A percentile compares a stretch with the other conserved stretches of the same genome.
These are phyloP conservation scores for Enteromius anoplus DNA, from an alignment of 2,797 vertebrate genomes.

Conservation along the genomic window DNA sequence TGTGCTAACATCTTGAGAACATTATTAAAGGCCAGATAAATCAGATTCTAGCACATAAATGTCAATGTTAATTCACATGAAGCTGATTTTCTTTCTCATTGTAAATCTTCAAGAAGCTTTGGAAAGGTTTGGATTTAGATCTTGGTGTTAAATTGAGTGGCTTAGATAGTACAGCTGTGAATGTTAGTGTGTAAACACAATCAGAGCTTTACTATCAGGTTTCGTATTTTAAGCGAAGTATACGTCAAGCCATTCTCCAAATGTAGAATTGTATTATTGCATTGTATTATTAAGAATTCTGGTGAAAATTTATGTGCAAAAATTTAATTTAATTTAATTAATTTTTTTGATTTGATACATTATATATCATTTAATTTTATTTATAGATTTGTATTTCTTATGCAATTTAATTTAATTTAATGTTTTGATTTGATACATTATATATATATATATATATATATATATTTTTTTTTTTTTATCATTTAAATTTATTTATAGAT, in stretches of 20 bases:
- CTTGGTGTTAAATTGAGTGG: background rate
- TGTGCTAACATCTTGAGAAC: background rate
- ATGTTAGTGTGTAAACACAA: background rate
- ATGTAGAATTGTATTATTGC: no score
- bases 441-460: no score
- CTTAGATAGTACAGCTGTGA: background rate
- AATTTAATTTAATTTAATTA: background rate
- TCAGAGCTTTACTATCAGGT: background rate
- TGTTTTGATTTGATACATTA: no score
- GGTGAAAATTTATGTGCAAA: no score
- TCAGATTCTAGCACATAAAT: background rate
- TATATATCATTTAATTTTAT: no score
- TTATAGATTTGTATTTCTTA: no score
- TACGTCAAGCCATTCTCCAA: no score
- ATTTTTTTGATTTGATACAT: background rate
- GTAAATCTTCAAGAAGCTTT: conserved; percentile 6
- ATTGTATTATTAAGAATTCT: no score
- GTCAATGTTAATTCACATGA: background rate
- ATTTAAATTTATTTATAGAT: no score
- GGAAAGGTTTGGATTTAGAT: conserved; percentile 25
- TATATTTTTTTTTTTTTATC: no score
- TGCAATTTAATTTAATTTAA: no score
- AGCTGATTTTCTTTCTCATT: background rate
- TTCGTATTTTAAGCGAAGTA: background rate
- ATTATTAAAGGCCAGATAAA: background rate